Percentiles rank a stretch among this genome's conserved stretches.
Evolutionary conservation across 2,797 vertebrate genomes (phyloP).

Genomic region (Xenentodon cancila): DNA sequence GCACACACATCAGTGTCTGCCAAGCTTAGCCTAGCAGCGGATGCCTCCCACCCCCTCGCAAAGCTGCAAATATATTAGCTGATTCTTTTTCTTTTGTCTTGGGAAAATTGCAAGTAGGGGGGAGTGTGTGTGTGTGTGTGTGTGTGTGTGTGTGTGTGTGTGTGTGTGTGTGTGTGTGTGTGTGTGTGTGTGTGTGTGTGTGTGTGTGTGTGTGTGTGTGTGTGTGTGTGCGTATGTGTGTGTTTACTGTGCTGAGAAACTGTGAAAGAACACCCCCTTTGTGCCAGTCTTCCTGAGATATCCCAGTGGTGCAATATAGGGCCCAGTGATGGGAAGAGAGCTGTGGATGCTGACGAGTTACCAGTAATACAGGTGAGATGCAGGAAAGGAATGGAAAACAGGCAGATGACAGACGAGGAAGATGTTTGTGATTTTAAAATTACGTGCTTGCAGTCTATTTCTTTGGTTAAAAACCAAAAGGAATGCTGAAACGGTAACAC

Average conservation of each 20-base stretch:
- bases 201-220: no score
- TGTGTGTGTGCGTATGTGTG: conserved; percentile 19
- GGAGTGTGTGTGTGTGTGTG: conserved; percentile 17
- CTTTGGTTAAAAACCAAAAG: conserved; percentile 37
- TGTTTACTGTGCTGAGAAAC: conserved; percentile 55
- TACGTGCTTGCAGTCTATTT: conserved; percentile 13
- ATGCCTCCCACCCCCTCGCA: conserved; percentile 58
- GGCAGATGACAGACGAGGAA: conserved; percentile 44
- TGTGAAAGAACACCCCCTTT: conserved; percentile 57
- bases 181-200: no score
- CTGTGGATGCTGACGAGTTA: conserved; percentile 41
- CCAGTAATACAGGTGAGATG: conserved; percentile 56
- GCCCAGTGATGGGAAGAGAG: conserved; percentile 52
- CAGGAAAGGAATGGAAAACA: conserved; percentile 38
- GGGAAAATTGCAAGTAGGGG: conserved; percentile 75
- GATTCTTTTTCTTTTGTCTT: conserved; percentile 86
- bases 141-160: no score
- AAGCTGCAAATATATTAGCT: conserved; percentile 85
- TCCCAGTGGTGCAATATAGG: conserved; percentile 54
- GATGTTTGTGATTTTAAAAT: conserved; percentile 26
- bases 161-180: no score
- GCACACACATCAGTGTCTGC: conserved; percentile 55
- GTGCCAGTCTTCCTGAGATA: conserved; percentile 66
- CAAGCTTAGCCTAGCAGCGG: conserved; percentile 68
- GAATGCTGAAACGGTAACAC: conserved; percentile 26